Conservation (phyloP, 2,113 vertebrate species). For the Nycticorax nycticorax region DNA sequence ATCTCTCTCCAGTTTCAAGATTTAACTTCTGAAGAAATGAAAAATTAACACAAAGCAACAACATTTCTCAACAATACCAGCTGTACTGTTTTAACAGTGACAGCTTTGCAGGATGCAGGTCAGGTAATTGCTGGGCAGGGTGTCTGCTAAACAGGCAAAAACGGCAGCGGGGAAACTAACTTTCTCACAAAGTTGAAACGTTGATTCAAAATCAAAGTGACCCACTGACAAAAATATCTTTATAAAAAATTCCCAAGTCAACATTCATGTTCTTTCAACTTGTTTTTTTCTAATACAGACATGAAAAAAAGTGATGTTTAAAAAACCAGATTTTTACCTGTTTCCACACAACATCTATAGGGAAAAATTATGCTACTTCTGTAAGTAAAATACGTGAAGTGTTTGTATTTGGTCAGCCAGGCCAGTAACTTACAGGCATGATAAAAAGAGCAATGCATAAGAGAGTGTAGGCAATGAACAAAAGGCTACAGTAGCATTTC, state of each 20-base stretch:
- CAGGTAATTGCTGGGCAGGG: neutral
- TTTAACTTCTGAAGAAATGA: neutral
- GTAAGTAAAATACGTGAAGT: neutral
- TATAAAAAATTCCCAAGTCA: neutral
- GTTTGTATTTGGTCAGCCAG: neutral
- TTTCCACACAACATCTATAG: neutral
- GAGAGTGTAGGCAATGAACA: neutral
- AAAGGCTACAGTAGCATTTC: neutral
- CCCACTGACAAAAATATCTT: neutral
- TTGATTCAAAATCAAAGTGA: neutral
- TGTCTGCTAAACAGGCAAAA: neutral
- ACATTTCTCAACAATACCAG: neutral
- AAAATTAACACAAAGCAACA: neutral
- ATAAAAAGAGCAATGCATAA: neutral
- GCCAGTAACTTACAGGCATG: neutral
- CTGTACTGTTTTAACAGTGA: neutral
- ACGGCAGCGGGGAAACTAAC: neutral
- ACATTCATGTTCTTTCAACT: neutral
- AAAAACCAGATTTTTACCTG: accelerated
- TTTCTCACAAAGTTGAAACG: neutral
- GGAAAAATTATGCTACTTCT: neutral
- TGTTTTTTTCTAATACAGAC: neutral
- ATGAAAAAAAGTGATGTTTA: neutral
- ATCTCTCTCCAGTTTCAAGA: neutral
- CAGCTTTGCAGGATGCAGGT: neutral